These are phyloP conservation scores for Rhineura floridana DNA, from an alignment of 2,113 vertebrate species.

Conservation along the genomic window DNA sequence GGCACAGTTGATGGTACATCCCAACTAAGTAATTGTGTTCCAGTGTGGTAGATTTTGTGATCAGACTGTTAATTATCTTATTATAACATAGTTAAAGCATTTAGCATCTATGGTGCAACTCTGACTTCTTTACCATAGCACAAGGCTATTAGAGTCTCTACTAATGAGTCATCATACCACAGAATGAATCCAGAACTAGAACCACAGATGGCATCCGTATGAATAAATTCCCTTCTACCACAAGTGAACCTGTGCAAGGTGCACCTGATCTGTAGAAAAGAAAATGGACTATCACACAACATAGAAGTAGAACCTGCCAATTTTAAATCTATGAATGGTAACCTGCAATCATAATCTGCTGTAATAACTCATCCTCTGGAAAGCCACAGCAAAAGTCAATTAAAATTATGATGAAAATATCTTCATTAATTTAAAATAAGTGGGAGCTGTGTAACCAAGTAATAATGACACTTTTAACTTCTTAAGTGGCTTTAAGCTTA, in stretches of 20 bases:
- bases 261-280: not conserved
- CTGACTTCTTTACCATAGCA: not conserved
- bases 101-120: not conserved
- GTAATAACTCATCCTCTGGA: not conserved
- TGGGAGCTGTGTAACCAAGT: not conserved
- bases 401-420: conserved; percentile 17
- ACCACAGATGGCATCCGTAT: not conserved
- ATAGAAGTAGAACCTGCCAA: not conserved
- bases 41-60: not conserved
- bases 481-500: not conserved
- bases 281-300: not conserved
- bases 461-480: not conserved
- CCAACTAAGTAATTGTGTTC: not conserved
- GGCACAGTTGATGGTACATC: not conserved
- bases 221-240: not conserved
- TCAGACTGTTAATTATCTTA: conserved; percentile 1
- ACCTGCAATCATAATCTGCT: not conserved
- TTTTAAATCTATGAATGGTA: not conserved
- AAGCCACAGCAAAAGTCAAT: not conserved
- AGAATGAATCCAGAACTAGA: not conserved
- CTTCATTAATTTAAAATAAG: not conserved
- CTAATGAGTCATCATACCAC: not conserved
- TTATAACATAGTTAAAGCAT: not conserved
- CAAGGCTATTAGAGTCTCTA: not conserved
- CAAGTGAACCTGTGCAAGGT: not conserved